A percentile compares a stretch with the other conserved stretches of the same genome.
Evolutionary conservation across 1,140 invertebrate genomes (phyloP).

Genomic region (Adoxophyes honmai): DNA sequence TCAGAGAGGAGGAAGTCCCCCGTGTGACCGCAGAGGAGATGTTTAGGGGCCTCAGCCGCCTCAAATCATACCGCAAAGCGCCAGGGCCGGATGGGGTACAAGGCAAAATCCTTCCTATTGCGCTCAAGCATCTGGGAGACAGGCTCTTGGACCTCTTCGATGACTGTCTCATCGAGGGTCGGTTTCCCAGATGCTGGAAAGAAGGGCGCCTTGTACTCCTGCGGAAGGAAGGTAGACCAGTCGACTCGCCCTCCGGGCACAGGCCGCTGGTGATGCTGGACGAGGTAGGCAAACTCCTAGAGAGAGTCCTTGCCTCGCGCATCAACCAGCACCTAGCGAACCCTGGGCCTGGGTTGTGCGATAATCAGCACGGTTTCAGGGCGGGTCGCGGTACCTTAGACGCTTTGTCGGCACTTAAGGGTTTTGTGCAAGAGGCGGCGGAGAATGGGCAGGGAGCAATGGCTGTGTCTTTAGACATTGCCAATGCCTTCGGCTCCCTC

Average conservation of each 20-base stretch:
- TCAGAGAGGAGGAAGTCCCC: not conserved
- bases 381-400: constrained; percentile 15
- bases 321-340: not conserved
- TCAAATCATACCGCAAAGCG: too few species aligned
- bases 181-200: not conserved
- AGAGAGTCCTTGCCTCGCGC: not conserved
- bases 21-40: too few species aligned
- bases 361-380: not conserved
- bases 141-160: not conserved
- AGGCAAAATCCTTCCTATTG: not conserved
- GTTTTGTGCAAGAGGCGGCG: not conserved
- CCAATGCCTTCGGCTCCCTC: constrained; percentile 19
- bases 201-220: too few species aligned
- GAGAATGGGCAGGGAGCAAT: constrained; percentile 9
- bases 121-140: not conserved
- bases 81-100: too few species aligned
- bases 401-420: constrained; percentile 19
- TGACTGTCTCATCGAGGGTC: not conserved
- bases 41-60: too few species aligned
- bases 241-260: too few species aligned
- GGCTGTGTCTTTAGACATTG: constrained; percentile 22
- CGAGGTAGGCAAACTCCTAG: not conserved
- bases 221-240: too few species aligned
- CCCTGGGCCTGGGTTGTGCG: not conserved
- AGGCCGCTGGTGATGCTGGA: too few species aligned